Evolutionary conservation across 2,888 invertebrate species (phyloP), one percentile per base, ranked within the genome.

Genomic region (Microctonus hyperodae): DNA sequence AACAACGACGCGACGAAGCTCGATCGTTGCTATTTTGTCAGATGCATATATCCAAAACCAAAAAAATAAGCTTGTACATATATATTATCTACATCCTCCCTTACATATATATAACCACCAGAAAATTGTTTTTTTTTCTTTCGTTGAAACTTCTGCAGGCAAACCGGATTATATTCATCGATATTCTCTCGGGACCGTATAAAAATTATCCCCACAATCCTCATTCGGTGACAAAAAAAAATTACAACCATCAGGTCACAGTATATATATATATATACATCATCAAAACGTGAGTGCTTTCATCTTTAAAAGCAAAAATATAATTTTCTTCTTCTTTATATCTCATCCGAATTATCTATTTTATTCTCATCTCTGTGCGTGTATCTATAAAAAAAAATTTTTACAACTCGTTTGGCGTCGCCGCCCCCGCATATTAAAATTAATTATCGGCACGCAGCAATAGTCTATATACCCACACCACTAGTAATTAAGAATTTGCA

Each of bases 401-500:
- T n/a, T n/a, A n/a, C n/a, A 60, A 60, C 48, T 50, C 48, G 60
- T 60, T 60, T 60, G 28, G 33, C 35, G 33, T 31, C n/a, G 50
- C 44, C 31, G 48, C 62, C 56, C 50, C 50, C 61, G 61, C 61
- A 62, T 57, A 62, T 57, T 50, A 57, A 67, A 67, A 67, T 67
- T 57, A 67, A 67, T 67, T 62, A 67, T 50, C 44, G 55, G 65
- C 31, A 28, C 11, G n/a, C n/a, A 23, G 63, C 63, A 13, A 31
- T 6, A 40, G 59, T 59, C 31, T 35, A 31, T 23, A 33, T 23
- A n/a, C n/a, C n/a, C n/a, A 44, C 44, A 56, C 61, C 48, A 48
- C 57, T 11, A 37, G 67, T 64, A 69, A 65, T 69, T 70, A 64
- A 48, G 65, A 66, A 67, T 64, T 70, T 65, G 65, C 66, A 69